Conservation (phyloP, 1,140 invertebrate genomes). For the Cherax quadricarinatus region DNA sequence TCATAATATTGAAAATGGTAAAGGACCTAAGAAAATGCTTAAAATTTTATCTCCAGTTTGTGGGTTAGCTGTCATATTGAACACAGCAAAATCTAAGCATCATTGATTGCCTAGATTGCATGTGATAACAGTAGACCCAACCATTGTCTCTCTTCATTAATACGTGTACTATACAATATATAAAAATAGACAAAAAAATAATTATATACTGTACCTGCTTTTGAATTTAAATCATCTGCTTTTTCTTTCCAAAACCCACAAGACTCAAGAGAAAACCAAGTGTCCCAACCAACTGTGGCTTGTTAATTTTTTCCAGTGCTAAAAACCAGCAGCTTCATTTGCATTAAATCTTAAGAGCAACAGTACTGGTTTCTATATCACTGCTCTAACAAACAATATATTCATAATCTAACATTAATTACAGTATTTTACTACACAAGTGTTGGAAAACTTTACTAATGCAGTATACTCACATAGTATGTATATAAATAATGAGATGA, state of each 20-base stretch:
- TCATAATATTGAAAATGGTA: too few species aligned
- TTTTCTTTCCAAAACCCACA: background rate
- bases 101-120: background rate
- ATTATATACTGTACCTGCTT: too few species aligned
- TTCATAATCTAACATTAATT: background rate
- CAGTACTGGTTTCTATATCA: background rate
- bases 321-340: background rate
- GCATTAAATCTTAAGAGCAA: background rate
- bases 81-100: background rate
- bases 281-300: slow-evolving; percentile 2
- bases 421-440: too few species aligned
- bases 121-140: background rate
- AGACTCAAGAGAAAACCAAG: background rate
- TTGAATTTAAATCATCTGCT: too few species aligned
- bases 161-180: background rate
- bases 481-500: background rate
- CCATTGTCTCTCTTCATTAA: background rate
- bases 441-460: too few species aligned
- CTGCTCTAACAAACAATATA: background rate
- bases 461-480: background rate
- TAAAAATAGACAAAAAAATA: background rate
- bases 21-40: too few species aligned
- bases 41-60: too few species aligned
- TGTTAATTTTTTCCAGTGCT: background rate
- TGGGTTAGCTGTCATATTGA: background rate